phyloP scores from a whole-genome alignment of 2,888 invertebrate species.

The Melipona bicolor region DNA sequence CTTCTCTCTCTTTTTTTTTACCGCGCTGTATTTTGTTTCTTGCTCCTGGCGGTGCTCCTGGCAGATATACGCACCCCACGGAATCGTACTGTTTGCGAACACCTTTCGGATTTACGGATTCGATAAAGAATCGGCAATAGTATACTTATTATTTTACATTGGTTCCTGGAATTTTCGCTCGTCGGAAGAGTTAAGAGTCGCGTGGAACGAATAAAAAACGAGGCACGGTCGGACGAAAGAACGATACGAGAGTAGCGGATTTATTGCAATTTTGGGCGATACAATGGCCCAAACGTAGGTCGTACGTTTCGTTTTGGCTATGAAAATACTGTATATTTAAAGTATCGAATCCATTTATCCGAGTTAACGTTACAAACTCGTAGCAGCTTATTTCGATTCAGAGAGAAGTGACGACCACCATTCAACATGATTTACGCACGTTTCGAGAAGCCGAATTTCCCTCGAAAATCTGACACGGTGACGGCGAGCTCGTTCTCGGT shows the following conservation, averaged over 20 bases:
- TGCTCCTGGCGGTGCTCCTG: background rate
- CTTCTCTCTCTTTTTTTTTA: background rate
- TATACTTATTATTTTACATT: conserved; percentile 29
- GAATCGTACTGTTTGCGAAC: conserved; percentile 37
- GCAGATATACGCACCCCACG: conserved; percentile 55
- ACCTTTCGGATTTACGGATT: conserved; percentile 9
- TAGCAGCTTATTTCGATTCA: too few relatives aligned
- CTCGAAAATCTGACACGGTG: background rate
- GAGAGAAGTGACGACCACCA: too few relatives aligned
- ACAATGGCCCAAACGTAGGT: too few relatives aligned
- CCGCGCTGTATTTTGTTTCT: background rate
- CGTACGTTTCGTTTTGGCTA: too few relatives aligned
- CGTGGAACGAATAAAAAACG: background rate
- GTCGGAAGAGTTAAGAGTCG: too few relatives aligned
- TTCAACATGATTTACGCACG: too few relatives aligned
- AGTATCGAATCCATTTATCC: too few relatives aligned
- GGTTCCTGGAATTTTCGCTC: background rate
- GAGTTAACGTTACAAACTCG: too few relatives aligned
- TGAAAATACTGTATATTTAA: too few relatives aligned
- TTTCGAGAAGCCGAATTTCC: background rate
- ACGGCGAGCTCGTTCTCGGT: background rate
- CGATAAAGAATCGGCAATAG: conserved; percentile 26
- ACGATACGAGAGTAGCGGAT: too few relatives aligned
- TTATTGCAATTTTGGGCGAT: too few relatives aligned
- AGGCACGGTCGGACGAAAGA: background rate